A percentile compares a stretch with the other conserved stretches of the same genome.
Evolutionary conservation across 2,888 invertebrate genomes (phyloP).

Genomic region (Chymomyza amoena): DNA sequence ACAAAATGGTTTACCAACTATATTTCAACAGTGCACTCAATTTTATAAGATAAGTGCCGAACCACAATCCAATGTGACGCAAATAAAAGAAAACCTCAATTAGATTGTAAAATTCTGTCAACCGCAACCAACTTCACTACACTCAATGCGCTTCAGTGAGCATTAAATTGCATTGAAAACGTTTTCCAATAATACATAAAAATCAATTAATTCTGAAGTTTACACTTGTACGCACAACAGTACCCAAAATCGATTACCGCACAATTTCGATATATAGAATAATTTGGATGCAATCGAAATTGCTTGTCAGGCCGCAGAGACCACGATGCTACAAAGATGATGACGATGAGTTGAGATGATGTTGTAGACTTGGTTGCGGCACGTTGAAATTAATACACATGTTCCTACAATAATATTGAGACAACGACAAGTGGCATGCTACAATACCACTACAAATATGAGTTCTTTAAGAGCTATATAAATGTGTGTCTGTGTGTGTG

Average conservation of each 20-base stretch:
- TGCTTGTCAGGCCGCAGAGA: neutral
- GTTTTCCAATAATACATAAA: constrained; percentile 40
- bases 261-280: constrained; percentile 10
- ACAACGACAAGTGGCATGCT: constrained; percentile 17
- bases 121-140: neutral
- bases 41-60: neutral
- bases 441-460: neutral
- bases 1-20: neutral
- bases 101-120: neutral
- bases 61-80: neutral
- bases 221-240: constrained; percentile 35
- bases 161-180: constrained; percentile 13
- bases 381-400: constrained; percentile 63
- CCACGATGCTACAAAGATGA: neutral
- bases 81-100: neutral
- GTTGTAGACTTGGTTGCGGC: constrained; percentile 25
- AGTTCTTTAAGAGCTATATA: neutral
- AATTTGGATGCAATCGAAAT: constrained; percentile 11
- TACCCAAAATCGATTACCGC: constrained; percentile 40
- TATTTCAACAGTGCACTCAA: neutral
- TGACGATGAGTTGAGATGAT: neutral
- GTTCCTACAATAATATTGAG: constrained; percentile 52
- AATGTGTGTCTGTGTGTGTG: neutral
- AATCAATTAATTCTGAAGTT: constrained; percentile 64
- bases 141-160: neutral